Base-by-base conservation (phyloP, 2,888 invertebrate species). In the Meteorus cinctellus region DNA sequence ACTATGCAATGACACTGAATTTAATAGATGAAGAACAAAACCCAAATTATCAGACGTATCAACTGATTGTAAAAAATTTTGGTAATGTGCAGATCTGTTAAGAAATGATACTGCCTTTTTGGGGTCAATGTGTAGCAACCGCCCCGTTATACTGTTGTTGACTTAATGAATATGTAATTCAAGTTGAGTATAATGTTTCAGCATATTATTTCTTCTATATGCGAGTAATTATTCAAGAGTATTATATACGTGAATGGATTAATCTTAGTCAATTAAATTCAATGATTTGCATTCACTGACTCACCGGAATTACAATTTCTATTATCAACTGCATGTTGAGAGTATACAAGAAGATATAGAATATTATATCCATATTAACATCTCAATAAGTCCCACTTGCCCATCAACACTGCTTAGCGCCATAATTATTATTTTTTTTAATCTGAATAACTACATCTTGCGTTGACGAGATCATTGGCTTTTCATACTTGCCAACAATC, bases 391-490 rank as follows among this genome's bases (percentile, higher is more conserved):
- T 72, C 31, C 48, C 51, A 72, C 48, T 51, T 72, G 51, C 31
- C 31, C 72, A 63, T 72, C 72, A 72, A 63, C 63, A 62, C 48
- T 51, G n/a, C 10, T 19, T 19, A 55, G 24, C 19, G 8, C 19
- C 55, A 1, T 19, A 6, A 55, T 55, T 10, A 48, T 48, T 4
- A 24, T 48, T 48, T n/a, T 19, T 55, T 41, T 41, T 41, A 8
- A 8, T 41, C 27, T 16, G 48, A 6, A 72, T 48, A 72, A 63
- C 31, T 72, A 51, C 29, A 70, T 70, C 34, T 60, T 36, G 60
- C 59, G 70, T 70, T 63, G 72, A 72, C 72, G 72, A 63, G 72
- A 72, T 72, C 48, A 48, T 72, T 70, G 16, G 71, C 63, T 63
- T 72, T 63, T 63, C 63, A 72, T 72, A 45, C 63, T 48, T 34